phyloP scores from a whole-genome alignment of 2,797 vertebrate species.

The Ciconia nigra region DNA sequence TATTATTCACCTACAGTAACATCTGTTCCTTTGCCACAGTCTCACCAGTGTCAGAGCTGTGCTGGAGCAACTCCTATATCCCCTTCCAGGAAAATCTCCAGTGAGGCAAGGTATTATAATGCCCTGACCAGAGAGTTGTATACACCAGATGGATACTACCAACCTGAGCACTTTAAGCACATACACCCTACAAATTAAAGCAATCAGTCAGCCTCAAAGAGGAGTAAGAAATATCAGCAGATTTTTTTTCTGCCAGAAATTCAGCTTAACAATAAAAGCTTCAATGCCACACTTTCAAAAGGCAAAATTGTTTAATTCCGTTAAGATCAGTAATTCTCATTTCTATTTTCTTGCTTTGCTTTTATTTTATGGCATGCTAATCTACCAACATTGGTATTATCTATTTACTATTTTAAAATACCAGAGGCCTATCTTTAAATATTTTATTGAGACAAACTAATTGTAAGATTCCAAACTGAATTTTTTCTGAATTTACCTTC shows the following conservation, averaged over 20 bases:
- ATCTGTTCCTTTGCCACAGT: conserved; percentile 47
- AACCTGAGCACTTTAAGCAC: conserved; percentile 23
- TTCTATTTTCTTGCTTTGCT: not conserved
- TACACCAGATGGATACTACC: conserved; percentile 50
- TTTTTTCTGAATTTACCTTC: not conserved
- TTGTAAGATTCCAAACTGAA: not conserved
- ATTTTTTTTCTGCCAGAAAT: not conserved
- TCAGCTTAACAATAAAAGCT: not conserved
- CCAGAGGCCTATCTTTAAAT: not conserved
- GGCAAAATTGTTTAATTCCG: not conserved
- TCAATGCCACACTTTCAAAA: not conserved
- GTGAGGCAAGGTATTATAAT: conserved; percentile 30
- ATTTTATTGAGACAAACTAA: not conserved
- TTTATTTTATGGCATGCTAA: not conserved
- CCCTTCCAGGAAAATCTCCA: conserved; percentile 51
- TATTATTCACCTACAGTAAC: conserved; percentile 54
- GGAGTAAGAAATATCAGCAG: not conserved
- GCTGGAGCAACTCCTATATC: conserved; percentile 26
- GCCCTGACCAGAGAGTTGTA: conserved; percentile 55
- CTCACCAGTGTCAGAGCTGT: conserved; percentile 15
- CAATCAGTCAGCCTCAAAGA: conserved; percentile 42
- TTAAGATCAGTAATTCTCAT: not conserved
- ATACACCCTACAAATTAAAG: conserved; percentile 59
- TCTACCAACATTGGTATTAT: not conserved
- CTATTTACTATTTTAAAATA: not conserved